Evolutionary conservation across 2,797 vertebrate species (phyloP).

Genomic region (Molossus alvarezi): DNA sequence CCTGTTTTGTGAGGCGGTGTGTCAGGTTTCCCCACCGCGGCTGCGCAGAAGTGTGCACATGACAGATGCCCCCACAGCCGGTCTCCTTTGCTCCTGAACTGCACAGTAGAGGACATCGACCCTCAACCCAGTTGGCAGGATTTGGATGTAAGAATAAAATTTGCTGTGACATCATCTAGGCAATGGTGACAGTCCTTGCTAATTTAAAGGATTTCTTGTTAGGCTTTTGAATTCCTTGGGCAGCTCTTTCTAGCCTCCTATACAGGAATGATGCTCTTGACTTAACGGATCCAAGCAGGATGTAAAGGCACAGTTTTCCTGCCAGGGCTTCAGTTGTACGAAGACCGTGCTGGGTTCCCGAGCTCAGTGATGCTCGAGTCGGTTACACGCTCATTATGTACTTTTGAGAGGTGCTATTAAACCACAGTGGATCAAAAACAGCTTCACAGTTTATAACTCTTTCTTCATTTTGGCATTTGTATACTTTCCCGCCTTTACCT

Average conservation of each 20-base stretch:
- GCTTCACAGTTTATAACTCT: background rate
- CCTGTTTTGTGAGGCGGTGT: background rate
- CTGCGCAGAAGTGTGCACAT: accelerated
- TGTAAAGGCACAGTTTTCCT: conserved; percentile 61
- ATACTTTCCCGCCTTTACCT: background rate
- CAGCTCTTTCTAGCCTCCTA: background rate
- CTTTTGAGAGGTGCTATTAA: background rate
- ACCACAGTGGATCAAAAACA: background rate
- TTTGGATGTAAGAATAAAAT: conserved; percentile 8
- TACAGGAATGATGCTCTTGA: background rate
- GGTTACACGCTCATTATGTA: background rate
- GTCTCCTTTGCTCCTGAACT: background rate
- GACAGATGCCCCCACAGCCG: background rate
- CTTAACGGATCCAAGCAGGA: background rate
- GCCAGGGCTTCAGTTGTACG: background rate
- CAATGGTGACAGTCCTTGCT: conserved; percentile 34
- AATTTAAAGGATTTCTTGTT: conserved; percentile 22
- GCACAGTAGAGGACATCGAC: background rate
- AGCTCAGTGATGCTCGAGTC: background rate
- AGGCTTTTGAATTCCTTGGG: background rate
- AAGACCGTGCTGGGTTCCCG: accelerated
- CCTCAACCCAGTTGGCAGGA: background rate
- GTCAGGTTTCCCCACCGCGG: background rate
- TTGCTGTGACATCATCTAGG: background rate
- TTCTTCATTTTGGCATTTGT: background rate